Evolutionary conservation across 2,797 vertebrate species (phyloP).

Genomic region (Steatocranus sp.): DNA sequence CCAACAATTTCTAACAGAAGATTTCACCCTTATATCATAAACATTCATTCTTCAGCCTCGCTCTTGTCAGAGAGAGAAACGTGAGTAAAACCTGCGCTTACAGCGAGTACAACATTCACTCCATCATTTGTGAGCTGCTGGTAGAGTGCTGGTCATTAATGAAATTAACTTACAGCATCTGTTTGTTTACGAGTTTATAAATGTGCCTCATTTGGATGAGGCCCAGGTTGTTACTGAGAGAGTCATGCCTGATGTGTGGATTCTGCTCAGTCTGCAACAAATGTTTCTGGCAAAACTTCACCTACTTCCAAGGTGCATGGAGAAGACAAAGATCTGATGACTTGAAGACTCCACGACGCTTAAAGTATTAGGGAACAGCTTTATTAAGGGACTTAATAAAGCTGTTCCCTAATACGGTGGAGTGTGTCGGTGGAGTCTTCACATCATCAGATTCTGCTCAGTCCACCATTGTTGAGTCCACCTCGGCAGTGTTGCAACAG

Average conservation of each 20-base stretch:
- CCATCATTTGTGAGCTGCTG: not conserved
- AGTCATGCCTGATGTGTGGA: not conserved
- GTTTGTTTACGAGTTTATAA: not conserved
- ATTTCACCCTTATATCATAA: not conserved
- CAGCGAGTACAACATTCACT: not conserved
- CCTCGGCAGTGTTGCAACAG: not conserved
- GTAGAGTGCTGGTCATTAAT: not conserved
- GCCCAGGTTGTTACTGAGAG: not conserved
- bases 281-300: not conserved
- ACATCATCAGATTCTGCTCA: not conserved
- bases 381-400: not conserved
- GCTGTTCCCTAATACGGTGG: not conserved
- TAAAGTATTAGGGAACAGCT: not conserved
- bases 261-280: not conserved
- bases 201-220: not conserved
- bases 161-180: not conserved
- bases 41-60: not conserved
- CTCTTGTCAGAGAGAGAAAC: not conserved
- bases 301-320: not conserved
- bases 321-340: not conserved
- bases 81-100: not conserved
- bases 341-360: rapidly evolving
- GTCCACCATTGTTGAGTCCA: not conserved
- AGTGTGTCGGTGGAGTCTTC: not conserved
- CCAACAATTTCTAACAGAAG: not conserved